phyloP scores from a whole-genome alignment of 2,113 vertebrate species.

The Caranx melampygus region DNA sequence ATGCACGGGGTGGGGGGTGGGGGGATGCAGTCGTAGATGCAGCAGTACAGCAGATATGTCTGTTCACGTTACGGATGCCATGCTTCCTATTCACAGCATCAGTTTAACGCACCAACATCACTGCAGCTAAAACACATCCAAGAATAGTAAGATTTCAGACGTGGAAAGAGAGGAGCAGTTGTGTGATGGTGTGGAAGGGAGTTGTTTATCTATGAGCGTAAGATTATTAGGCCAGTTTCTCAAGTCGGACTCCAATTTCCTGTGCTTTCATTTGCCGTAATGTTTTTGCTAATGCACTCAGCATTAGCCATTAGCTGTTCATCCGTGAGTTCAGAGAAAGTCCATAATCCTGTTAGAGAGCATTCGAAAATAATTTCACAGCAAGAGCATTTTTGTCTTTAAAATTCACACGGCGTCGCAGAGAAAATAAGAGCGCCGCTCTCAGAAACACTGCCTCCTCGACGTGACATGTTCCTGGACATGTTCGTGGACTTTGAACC shows the following conservation, averaged over 20 bases:
- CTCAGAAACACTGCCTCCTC: neutral
- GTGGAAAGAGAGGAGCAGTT: neutral
- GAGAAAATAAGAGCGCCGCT: conserved; percentile 7
- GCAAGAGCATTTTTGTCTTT: conserved; percentile 34
- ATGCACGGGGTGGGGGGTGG: neutral
- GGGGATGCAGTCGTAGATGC: conserved; percentile 30
- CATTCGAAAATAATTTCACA: conserved; percentile 34
- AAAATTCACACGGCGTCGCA: conserved; percentile 17
- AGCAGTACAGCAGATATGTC: conserved; percentile 22
- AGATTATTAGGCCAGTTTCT: conserved; percentile 9
- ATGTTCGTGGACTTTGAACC: conserved; percentile 43
- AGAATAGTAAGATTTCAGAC: conserved; percentile 23
- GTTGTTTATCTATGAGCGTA: conserved; percentile 17
- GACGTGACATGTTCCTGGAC: conserved; percentile 12
- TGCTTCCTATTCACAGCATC: neutral
- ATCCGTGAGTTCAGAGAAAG: conserved; percentile 42
- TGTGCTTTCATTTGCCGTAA: conserved; percentile 22
- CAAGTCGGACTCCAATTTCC: conserved; percentile 3
- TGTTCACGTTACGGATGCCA: conserved; percentile 29
- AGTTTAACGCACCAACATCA: conserved; percentile 27
- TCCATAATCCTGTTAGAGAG: conserved; percentile 45
- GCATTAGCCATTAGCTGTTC: conserved; percentile 29
- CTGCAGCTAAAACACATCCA: neutral
- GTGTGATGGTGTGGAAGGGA: neutral
- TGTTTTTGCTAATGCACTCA: conserved; percentile 27